Conservation (phyloP, 2,888 invertebrate species). For the Anoncus sp. region DNA sequence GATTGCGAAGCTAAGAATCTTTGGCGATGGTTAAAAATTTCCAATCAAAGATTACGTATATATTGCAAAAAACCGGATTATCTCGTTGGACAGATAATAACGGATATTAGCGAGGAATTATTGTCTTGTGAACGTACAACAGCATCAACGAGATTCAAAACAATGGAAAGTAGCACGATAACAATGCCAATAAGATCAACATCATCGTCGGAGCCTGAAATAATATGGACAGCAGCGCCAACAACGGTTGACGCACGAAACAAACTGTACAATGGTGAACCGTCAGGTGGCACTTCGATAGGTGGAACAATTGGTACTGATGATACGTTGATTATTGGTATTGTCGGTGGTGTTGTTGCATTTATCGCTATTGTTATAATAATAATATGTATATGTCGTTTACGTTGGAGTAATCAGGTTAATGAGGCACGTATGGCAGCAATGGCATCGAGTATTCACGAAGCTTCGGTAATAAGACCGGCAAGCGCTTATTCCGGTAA, state of each 20-base stretch:
- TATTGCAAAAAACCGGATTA: constrained; percentile 89
- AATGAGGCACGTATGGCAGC: constrained; percentile 78
- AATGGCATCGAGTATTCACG: constrained; percentile 79
- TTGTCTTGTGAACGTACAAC: constrained; percentile 90
- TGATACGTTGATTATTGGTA: constrained; percentile 97
- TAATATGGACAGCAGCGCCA: constrained; percentile 95
- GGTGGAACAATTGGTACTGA: constrained; percentile 89
- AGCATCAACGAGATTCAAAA: constrained; percentile 84
- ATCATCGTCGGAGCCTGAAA: constrained; percentile 89
- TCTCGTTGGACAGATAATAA: constrained; percentile 88
- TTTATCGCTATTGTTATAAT: constrained; percentile 95
- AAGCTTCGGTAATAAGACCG: constrained; percentile 79
- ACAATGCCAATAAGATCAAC: constrained; percentile 84
- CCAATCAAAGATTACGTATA: constrained; percentile 84
- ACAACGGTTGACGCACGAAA: constrained; percentile 85
- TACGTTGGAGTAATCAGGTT: constrained; percentile 86
- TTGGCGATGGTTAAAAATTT: constrained; percentile 90
- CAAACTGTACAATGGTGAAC: constrained; percentile 85
- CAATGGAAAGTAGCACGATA: constrained; percentile 83
- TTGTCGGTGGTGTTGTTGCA: constrained; percentile 96
- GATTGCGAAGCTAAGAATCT: constrained; percentile 93
- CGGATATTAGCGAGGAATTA: constrained; percentile 92
- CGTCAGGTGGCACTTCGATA: constrained; percentile 81
- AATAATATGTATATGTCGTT: constrained; percentile 93
- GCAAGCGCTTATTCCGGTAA: constrained; percentile 79